A percentile compares a stretch with the other conserved stretches of the same genome.
Conservation (phyloP, 37 sponge, comb jelly and placozoan genomes). For the Halisarca cf. caerulea region DNA sequence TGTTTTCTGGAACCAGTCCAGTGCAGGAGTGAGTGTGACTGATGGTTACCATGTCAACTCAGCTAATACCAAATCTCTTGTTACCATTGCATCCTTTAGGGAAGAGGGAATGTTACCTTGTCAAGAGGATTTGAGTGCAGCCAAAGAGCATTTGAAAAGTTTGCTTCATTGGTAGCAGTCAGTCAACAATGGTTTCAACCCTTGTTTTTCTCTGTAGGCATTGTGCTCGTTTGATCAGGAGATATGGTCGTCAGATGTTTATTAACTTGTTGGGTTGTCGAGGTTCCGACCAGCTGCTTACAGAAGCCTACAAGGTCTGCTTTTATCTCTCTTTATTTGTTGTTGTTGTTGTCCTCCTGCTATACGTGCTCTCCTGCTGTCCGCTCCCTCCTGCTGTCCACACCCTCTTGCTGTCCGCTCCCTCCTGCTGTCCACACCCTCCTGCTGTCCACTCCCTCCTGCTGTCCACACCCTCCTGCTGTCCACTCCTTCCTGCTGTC, state of each 20-base stretch:
- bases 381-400: too few species aligned
- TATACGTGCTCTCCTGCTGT: too few species aligned
- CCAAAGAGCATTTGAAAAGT: slow-evolving; percentile 79
- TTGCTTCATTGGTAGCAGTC: too few species aligned
- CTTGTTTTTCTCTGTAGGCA: slow-evolving; percentile 48
- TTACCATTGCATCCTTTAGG: too few species aligned
- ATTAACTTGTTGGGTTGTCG: slow-evolving; percentile 76
- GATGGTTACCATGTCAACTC: not conserved
- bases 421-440: too few species aligned
- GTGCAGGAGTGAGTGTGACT: slow-evolving; percentile 59
- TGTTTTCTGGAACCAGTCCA: slow-evolving; percentile 97
- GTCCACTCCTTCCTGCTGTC: too few species aligned
- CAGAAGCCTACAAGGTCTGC: slow-evolving; percentile 54
- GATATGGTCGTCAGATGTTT: slow-evolving; percentile 76
- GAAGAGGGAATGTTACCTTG: slow-evolving; percentile 51
- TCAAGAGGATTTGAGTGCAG: slow-evolving; percentile 77
- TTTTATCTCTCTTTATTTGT: too few species aligned
- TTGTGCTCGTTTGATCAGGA: slow-evolving; percentile 56
- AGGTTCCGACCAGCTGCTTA: slow-evolving; percentile 74
- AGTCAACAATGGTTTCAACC: not conserved
- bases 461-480: too few species aligned
- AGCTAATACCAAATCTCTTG: too few species aligned
- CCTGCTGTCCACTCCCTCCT: too few species aligned
- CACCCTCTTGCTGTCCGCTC: too few species aligned
- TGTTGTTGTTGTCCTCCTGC: too few species aligned